These are phyloP conservation scores for Bombus fervidus DNA, from an alignment of 1,140 invertebrate species.

Conservation along the genomic window DNA sequence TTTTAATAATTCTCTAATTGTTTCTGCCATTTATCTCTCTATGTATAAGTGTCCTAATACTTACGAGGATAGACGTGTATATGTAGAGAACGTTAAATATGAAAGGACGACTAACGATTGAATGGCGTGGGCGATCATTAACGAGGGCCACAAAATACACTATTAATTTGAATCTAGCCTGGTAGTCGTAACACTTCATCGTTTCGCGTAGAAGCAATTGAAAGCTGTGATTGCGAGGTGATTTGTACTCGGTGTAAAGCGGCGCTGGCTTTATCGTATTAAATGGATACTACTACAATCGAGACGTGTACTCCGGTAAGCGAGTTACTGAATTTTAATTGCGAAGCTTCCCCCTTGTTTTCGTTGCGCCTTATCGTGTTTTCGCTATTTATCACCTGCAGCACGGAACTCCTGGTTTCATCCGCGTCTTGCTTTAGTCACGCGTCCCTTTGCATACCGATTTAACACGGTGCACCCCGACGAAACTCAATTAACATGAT, in stretches of 20 bases:
- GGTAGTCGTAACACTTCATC: background rate
- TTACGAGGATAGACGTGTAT: too few species aligned
- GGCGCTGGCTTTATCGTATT: constrained; percentile 23
- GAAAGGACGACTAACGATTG: background rate
- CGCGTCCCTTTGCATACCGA: constrained; percentile 31
- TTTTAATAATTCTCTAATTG: too few species aligned
- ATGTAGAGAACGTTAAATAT: background rate
- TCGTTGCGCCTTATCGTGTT: constrained; percentile 35
- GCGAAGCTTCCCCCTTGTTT: constrained; percentile 41
- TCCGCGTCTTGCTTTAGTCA: constrained; percentile 17
- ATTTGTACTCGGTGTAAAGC: constrained; percentile 19
- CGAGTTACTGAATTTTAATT: constrained; percentile 50
- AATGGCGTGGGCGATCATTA: background rate
- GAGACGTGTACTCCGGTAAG: constrained; percentile 9
- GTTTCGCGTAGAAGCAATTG: background rate
- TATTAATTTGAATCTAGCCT: background rate
- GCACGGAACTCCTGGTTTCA: constrained; percentile 1
- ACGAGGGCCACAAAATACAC: background rate
- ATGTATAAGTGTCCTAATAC: too few species aligned
- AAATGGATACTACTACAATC: constrained; percentile 21
- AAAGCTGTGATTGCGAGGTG: constrained; percentile 17
- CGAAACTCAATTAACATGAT: constrained; percentile 38
- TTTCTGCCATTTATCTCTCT: too few species aligned
- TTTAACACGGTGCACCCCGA: background rate
- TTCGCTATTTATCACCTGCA: constrained; percentile 38